Conservation (phyloP, 2,113 vertebrate genomes). For the Neogale vison region DNA sequence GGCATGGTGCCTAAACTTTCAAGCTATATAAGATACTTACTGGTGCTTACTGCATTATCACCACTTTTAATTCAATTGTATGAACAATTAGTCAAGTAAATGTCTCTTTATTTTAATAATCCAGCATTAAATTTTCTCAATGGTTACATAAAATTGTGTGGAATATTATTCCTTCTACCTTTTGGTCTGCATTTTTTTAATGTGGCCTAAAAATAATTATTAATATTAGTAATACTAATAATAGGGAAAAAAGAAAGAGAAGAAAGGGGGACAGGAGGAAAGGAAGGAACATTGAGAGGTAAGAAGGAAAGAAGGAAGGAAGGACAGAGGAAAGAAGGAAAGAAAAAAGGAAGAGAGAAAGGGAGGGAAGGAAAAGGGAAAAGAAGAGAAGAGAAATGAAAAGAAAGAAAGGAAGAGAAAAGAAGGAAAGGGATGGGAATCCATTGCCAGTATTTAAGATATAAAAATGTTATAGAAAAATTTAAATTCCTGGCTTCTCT, state of each 20-base stretch:
- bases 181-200: not conserved
- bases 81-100: not conserved
- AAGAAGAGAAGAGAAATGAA: not conserved
- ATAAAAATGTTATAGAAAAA: not conserved
- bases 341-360: not conserved
- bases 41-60: not conserved
- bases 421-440: not conserved
- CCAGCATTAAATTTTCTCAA: not conserved
- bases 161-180: not conserved
- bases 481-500: not conserved
- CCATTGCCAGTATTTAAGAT: not conserved
- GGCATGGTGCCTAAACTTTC: not conserved
- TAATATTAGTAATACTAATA: not conserved
- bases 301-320: not conserved
- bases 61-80: not conserved
- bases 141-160: not conserved
- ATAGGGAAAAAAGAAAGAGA: not conserved
- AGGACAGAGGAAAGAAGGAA: not conserved
- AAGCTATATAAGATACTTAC: not conserved
- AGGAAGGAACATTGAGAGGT: too few species aligned
- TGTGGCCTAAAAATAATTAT: not conserved
- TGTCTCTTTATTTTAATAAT: not conserved
- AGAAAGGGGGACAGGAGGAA: not conserved
- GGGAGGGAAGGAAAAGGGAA: not conserved
- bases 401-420: fast-evolving